Base-by-base conservation (phyloP, 2,797 vertebrate species). In the Epinephelus malabaricus region DNA sequence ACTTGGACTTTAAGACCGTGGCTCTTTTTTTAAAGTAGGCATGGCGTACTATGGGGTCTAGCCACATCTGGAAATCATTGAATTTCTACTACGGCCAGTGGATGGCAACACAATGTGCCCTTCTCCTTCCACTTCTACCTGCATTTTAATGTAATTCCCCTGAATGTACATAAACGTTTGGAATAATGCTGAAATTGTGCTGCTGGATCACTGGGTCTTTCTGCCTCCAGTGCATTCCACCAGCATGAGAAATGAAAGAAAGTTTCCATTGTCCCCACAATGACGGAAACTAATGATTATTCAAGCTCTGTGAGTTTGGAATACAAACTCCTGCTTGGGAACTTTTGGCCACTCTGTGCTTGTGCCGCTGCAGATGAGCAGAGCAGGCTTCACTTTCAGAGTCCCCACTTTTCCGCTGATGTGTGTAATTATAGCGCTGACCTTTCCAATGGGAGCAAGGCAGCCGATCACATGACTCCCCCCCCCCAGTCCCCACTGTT, bases 341-440 rank as follows among this genome's bases (percentile, higher is more conserved):
- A 67, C 55, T 51, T 85, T 85, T 87, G 83, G 84, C 86, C 61
- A 47, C 70, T 5, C 56, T 69, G 2, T 68, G 38, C 65, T 83
- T 30, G 66, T 70, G 74, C 78, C 3, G 38, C 85, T 93, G 74
- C 86, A 91, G 88, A 87, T 78, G 88, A 90, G 84, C 84, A 55
- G 73, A 87, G 78, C 93, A 87, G 88, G 62, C 87, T 78, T 74
- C 68, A 64, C 70, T 58, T 86, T 82, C 79, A 75, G 69, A 89
- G 84, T 82, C 81, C 82, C 56, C 54, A 86, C 85, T 93, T 93
- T 94, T 94, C 93, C 89, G 78, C 93, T 90, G 88, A 90, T 89
- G 92, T 91, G 90, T 92, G 84, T 95, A 95, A 95, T 96, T 95
- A 94, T 93, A 94, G 94, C 78, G 13, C 50, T 93, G 93, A 91